Evolutionary conservation across 2,888 invertebrate species (phyloP), one percentile per base, ranked within the genome.

Genomic region (Galerucella pusilla): DNA sequence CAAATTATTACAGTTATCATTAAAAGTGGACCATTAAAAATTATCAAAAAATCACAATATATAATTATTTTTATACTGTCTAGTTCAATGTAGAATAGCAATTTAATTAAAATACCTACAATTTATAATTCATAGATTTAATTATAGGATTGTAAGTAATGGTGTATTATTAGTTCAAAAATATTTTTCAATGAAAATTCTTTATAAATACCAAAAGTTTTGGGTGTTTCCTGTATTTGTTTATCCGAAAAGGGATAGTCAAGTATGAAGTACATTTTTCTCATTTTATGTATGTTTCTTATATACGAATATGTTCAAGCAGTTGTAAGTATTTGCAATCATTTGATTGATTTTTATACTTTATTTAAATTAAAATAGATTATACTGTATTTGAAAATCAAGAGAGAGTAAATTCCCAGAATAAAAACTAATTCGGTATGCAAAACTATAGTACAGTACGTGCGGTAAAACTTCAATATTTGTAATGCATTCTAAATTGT

Each of bases 241-340:
- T 5, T 42, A 42, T 42, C 35, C 35, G 7, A 42, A 35, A 35
- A 45, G 42, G n/a, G 25, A 11, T 12, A 14, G 60, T 20, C 35
- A 42, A 74, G 11, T n/a, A 70, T 74, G 74, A 74, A 52, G 70
- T 66, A 60, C 60, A 10, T 25, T 12, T 66, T 74, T 66, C 46
- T 74, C 25, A 25, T 74, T 52, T 66, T 74, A 66, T 74, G 66
- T 74, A 25, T 74, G 2, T 65, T 57, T 45, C n/a, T 67, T 16
- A 54, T 54, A 42, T 28, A 67, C 2, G 67, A 69, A 45, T 20
- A 71, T 46, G 67, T 67, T 16, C 14, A 52, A 2, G 59, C 74
- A 63, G 46, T 42, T 42, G 74, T 71, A 74, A 71, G 74, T 74
- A n/a, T 45, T 61, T 63, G 7, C 0, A 49, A 59, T 61, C 25